phyloP scores from a whole-genome alignment of 2,797 vertebrate genomes.

The Serranus cabrilla region DNA sequence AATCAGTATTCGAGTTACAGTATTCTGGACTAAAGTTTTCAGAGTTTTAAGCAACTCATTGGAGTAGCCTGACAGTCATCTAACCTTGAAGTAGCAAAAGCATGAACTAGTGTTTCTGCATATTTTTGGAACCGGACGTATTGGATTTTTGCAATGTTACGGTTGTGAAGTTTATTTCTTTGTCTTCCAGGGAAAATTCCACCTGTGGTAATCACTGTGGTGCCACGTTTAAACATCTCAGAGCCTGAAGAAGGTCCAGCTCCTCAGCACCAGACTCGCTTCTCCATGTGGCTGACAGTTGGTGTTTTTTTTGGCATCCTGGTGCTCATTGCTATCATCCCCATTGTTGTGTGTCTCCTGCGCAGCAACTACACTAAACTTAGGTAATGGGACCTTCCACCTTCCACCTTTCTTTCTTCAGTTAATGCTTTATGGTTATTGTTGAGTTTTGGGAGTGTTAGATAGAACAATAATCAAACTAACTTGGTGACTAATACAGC shows the following conservation, averaged over 20 bases:
- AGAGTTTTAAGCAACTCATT: too few relatives aligned
- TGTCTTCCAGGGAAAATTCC: constrained; percentile 64
- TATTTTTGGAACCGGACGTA: too few relatives aligned
- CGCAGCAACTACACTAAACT: constrained; percentile 41
- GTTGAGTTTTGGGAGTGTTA: neutral
- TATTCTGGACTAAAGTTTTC: too few relatives aligned
- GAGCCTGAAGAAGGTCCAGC: neutral
- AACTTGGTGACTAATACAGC: neutral
- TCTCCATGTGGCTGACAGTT: constrained; percentile 3
- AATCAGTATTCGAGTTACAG: too few relatives aligned
- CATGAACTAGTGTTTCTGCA: too few relatives aligned
- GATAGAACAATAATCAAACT: neutral
- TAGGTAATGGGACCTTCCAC: constrained; percentile 51
- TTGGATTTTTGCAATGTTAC: too few relatives aligned
- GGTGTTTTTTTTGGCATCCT: constrained; percentile 50
- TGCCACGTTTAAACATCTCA: neutral
- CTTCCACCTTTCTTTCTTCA: neutral
- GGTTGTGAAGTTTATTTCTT: neutral
- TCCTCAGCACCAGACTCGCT: neutral
- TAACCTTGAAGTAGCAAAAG: too few relatives aligned
- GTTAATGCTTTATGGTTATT: neutral
- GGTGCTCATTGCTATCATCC: constrained; percentile 51
- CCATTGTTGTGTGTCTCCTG: constrained; percentile 11
- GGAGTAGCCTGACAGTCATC: too few relatives aligned
- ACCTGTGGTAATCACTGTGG: constrained; percentile 3